These are phyloP conservation scores for Gonocerus acuteangulatus DNA, from an alignment of 2,888 invertebrate species.

Conservation along the genomic window DNA sequence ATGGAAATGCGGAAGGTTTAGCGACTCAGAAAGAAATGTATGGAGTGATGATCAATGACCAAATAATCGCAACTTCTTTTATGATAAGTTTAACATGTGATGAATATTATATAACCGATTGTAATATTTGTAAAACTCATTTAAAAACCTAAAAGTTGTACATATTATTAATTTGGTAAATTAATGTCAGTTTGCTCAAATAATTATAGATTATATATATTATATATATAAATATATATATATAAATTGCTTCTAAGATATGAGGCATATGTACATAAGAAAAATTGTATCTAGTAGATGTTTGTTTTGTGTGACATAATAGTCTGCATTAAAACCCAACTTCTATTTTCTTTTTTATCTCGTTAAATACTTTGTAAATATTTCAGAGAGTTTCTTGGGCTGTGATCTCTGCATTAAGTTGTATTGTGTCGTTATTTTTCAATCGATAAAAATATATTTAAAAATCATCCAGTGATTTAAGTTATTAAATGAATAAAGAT, in stretches of 20 bases:
- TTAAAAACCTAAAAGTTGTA: conserved; percentile 29
- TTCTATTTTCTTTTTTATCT: conserved; percentile 37
- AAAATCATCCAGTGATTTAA: conserved; percentile 40
- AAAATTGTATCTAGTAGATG: conserved; percentile 36
- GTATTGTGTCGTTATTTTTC: conserved; percentile 40
- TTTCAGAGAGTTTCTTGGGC: conserved; percentile 40
- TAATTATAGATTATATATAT: conserved; percentile 37
- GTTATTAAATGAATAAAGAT: conserved; percentile 40
- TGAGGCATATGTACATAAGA: conserved; percentile 31
- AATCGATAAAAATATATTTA: conserved; percentile 39
- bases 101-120: conserved; percentile 27
- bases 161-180: conserved; percentile 25
- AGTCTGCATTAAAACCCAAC: conserved; percentile 37
- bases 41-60: conserved; percentile 29
- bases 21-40: conserved; percentile 25
- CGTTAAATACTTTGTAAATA: conserved; percentile 39
- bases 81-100: conserved; percentile 28
- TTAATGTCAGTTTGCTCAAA: conserved; percentile 40
- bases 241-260: conserved; percentile 32
- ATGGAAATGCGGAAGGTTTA: conserved; percentile 5
- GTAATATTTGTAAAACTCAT: conserved; percentile 33
- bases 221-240: too few relatives aligned
- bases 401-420: conserved; percentile 42
- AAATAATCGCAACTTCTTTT: conserved; percentile 27
- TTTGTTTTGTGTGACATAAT: conserved; percentile 38